Percentiles rank a stretch among this genome's conserved stretches.
Evolutionary conservation across 2,888 invertebrate species (phyloP).

Genomic region (Rhaphigaster nebulosa): DNA sequence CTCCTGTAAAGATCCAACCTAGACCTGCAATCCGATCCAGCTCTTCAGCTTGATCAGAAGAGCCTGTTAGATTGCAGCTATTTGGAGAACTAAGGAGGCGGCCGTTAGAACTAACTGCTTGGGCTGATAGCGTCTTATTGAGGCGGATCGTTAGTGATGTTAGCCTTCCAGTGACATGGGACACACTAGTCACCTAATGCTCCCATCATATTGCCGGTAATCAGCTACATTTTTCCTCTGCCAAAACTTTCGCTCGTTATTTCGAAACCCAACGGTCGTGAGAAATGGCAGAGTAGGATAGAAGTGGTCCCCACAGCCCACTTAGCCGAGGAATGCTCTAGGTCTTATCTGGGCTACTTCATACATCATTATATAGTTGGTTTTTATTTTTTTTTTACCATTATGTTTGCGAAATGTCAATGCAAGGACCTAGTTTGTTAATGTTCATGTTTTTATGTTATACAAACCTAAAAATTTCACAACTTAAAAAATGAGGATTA

Average conservation of each 20-base stretch:
- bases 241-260: slow-evolving; percentile 36
- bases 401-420: not conserved
- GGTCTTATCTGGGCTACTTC: not conserved
- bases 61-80: slow-evolving; percentile 25
- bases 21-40: not conserved
- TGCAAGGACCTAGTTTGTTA: not conserved
- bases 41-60: not conserved
- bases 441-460: too few species aligned
- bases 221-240: slow-evolving; percentile 29
- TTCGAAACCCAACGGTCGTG: not conserved
- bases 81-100: slow-evolving; percentile 28
- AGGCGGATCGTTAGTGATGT: slow-evolving; percentile 19
- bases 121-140: not conserved
- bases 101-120: not conserved
- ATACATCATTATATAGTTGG: not conserved
- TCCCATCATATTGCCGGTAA: not conserved
- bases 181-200: slow-evolving; percentile 25
- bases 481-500: not conserved
- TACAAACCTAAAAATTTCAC: too few species aligned
- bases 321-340: not conserved
- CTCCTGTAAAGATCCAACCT: not conserved
- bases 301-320: not conserved
- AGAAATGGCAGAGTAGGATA: slow-evolving; percentile 12
- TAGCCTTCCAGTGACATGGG: slow-evolving; percentile 4
- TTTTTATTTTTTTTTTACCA: not conserved